Base-by-base conservation (phyloP, 2,113 vertebrate species). In the Eupsittula cactorum region DNA sequence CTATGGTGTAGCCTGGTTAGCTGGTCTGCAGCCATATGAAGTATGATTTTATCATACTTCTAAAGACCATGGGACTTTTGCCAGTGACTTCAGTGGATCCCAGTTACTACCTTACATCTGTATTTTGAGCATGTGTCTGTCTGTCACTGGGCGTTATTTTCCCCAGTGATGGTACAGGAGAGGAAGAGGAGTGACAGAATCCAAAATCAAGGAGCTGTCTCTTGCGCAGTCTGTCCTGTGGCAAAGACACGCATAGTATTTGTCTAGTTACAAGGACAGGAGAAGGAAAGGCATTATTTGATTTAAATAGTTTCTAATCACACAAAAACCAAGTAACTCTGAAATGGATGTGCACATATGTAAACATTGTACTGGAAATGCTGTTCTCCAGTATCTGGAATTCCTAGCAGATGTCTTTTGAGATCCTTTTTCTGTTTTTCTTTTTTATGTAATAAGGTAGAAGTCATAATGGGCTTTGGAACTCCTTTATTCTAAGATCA, bases 61-160 rank as follows among this genome's bases (percentile, higher is more conserved):
- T 91, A 55, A 92, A 55, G 46, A 65, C 31, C 23, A 4, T 21
- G 11, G 20, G 14, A 69, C n/a, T 65, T 64, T 21, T 28, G 12
- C 20, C 25, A 55, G 29, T 64, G 74, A 33, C 57, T 71, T 87
- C 53, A 82, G 27, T 59, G 17, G 39, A 68, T 82, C 42, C 13
- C 25, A 62, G 23, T 75, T 95, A 44, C 8, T 39, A 33, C 18
- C 10, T 75, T 39, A 59, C 3, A 0, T 47, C 33, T 60, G 33
- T 55, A 24, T 52, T 93, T 69, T 79, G 18, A 63, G 12, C 18
- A 13, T 12, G 15, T 65, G 60, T 60, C 52, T 77, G 28, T 33
- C 39, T 71, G 0, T 67, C 3, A 6, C 19, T 59, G n/a, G 7
- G 3, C 4, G 1, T 70, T 60, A 28, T 35, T 73, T 35, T 59